A percentile compares a stretch with the other conserved stretches of the same genome.
These are phyloP conservation scores for Brachionichthys hirsutus DNA, from an alignment of 2,113 vertebrate species.

Conservation along the genomic window DNA sequence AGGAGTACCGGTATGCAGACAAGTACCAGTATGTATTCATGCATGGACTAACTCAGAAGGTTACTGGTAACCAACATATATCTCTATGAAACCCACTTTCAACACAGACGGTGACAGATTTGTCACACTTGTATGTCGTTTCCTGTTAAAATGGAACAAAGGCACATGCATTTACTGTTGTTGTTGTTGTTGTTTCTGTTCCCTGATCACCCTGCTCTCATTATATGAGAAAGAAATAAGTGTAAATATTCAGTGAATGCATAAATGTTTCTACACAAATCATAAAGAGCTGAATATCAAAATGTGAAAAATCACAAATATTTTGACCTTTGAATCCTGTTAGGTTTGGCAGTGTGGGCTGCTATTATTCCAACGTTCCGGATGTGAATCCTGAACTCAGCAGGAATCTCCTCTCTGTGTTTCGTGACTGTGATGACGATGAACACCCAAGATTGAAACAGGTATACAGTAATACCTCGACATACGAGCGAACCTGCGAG, in stretches of 20 bases:
- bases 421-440: slow-evolving; percentile 30
- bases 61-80: background rate
- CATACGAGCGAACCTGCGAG: too few relatives aligned
- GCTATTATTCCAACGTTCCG: slow-evolving; percentile 46
- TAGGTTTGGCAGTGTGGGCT: slow-evolving; percentile 70
- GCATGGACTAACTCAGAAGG: background rate
- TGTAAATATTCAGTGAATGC: too few relatives aligned
- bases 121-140: too few relatives aligned
- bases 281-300: background rate
- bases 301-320: too few relatives aligned
- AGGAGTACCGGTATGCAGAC: slow-evolving; percentile 4
- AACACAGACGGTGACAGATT: too few relatives aligned
- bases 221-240: too few relatives aligned
- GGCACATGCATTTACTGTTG: too few relatives aligned
- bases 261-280: background rate
- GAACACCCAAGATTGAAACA: slow-evolving; percentile 11
- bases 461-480: slow-evolving; percentile 60
- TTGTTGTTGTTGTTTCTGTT: too few relatives aligned
- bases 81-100: too few relatives aligned
- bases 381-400: slow-evolving; percentile 41
- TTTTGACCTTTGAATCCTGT: background rate
- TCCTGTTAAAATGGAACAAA: too few relatives aligned
- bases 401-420: slow-evolving; percentile 53
- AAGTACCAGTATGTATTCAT: slow-evolving; percentile 49
- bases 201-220: background rate